These are phyloP conservation scores for Aplodontia rufa DNA, from an alignment of 2,113 vertebrate species.

Conservation along the genomic window DNA sequence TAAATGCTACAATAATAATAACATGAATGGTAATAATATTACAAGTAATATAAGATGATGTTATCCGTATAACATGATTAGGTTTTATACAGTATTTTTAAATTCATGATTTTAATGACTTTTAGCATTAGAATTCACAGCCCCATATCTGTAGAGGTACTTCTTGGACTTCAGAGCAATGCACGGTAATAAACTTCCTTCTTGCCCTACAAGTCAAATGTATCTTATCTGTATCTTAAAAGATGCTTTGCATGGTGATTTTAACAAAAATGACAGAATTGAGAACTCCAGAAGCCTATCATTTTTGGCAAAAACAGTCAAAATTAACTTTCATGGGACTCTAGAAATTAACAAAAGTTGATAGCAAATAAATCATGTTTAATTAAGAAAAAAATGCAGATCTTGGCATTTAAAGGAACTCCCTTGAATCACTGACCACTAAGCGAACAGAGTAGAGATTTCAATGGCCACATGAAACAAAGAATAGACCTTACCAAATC, in stretches of 20 bases:
- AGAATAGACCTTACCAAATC: background rate
- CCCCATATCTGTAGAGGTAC: background rate
- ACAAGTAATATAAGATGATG: background rate
- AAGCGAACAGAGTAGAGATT: too few relatives aligned
- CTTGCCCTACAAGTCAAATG: background rate
- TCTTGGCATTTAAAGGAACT: background rate
- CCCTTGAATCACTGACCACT: too few relatives aligned
- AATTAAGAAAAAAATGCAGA: background rate
- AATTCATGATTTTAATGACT: slow-evolving; percentile 27
- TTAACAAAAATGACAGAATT: background rate
- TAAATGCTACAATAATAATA: background rate
- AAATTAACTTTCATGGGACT: background rate
- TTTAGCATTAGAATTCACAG: background rate
- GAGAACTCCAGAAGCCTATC: background rate
- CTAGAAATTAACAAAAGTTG: background rate
- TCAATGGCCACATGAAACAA: too few relatives aligned
- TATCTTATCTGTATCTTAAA: background rate
- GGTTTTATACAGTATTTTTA: background rate
- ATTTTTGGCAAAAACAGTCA: background rate
- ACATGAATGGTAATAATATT: too few relatives aligned
- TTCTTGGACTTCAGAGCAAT: background rate
- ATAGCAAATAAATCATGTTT: background rate
- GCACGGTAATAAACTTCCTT: background rate
- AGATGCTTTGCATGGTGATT: background rate
- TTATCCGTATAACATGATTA: background rate